Percentiles rank a stretch among this genome's conserved stretches.
Conservation (phyloP, 2,113 vertebrate species). For the Lampris megalopsis region DNA sequence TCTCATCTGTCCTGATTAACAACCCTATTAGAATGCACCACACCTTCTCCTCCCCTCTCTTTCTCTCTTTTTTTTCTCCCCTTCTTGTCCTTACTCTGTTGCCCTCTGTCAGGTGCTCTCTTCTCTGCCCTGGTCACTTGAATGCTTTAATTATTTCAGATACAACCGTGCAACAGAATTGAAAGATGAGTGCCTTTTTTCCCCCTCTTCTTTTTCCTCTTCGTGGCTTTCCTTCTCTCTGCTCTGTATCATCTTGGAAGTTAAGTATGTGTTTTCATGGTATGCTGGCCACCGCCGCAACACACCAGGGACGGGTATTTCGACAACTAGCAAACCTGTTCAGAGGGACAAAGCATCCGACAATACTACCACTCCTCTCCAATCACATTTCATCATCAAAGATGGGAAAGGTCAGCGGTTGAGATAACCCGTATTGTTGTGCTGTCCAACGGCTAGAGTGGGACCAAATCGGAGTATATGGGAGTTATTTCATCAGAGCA, state of each 20-base stretch:
- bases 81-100: conserved; percentile 21
- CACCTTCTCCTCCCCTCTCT: conserved; percentile 26
- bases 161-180: conserved; percentile 28
- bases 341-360: conserved; percentile 37
- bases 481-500: not conserved
- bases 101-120: not conserved
- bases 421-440: not conserved
- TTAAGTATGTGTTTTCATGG: conserved; percentile 69
- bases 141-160: conserved; percentile 37
- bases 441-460: not conserved
- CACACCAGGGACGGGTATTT: conserved; percentile 75
- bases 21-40: conserved; percentile 37
- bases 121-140: conserved; percentile 1
- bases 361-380: conserved; percentile 35
- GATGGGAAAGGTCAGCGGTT: conserved; percentile 42
- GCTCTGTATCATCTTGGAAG: conserved; percentile 53
- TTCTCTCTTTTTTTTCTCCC: not conserved
- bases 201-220: not conserved
- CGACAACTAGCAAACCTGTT: conserved; percentile 67
- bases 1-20: conserved; percentile 43
- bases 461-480: not conserved
- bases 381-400: conserved; percentile 43
- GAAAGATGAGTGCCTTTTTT: conserved; percentile 46
- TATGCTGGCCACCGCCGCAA: conserved; percentile 56
- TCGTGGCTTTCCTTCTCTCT: conserved; percentile 49